phyloP scores from a whole-genome alignment of 1,140 invertebrate genomes.

The Uloborus diversus region DNA sequence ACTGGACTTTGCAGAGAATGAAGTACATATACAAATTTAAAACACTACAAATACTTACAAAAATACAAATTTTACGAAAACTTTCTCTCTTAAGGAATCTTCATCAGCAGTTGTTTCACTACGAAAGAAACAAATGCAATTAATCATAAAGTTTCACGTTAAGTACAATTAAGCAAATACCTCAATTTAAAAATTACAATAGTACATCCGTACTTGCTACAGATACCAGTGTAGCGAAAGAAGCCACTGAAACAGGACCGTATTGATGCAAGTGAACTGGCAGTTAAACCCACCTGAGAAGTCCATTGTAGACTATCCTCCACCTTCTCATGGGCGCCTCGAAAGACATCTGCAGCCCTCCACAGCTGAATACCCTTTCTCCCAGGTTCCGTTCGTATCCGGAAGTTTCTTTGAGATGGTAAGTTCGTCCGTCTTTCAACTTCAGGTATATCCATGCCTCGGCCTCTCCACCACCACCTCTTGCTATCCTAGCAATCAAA shows the following conservation, averaged over 20 bases:
- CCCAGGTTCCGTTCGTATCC: background rate
- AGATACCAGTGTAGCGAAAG: too few species aligned
- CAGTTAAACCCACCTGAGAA: conserved; percentile 27
- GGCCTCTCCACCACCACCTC: background rate
- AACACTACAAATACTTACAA: background rate
- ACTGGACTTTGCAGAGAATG: too few species aligned
- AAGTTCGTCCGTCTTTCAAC: background rate
- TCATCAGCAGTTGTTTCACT: background rate
- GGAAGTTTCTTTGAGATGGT: background rate
- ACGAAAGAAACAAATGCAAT: too few species aligned
- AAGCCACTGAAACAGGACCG: too few species aligned
- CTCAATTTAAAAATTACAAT: too few species aligned
- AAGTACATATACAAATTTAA: too few species aligned
- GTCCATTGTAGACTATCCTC: conserved; percentile 32
- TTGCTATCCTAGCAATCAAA: background rate
- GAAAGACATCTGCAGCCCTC: conserved; percentile 21
- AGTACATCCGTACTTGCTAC: too few species aligned
- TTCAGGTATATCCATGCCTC: background rate
- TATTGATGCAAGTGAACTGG: too few species aligned
- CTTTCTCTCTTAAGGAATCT: background rate
- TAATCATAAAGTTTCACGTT: too few species aligned
- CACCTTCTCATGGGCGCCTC: conserved; percentile 23
- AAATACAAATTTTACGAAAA: conserved; percentile 29
- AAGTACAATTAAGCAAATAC: too few species aligned
- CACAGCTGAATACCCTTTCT: background rate